These are phyloP conservation scores for Empis stercorea DNA, from an alignment of 2,888 invertebrate genomes.

Conservation along the genomic window DNA sequence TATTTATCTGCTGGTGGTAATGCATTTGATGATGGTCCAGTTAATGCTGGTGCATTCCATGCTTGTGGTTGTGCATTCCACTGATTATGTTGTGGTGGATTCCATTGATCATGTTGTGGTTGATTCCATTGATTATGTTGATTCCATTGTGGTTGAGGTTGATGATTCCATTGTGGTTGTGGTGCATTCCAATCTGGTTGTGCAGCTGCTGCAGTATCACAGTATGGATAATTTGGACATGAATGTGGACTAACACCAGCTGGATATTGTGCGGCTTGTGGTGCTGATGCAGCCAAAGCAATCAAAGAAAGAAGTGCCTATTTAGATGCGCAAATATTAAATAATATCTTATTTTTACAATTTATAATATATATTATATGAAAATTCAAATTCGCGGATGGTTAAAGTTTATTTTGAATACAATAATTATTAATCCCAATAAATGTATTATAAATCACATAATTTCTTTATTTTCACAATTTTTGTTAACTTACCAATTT, in stretches of 20 bases:
- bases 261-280: slow-evolving; percentile 37
- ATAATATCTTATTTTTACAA: too few relatives aligned
- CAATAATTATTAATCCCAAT: neutral
- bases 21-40: slow-evolving; percentile 16
- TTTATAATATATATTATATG: too few relatives aligned
- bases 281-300: slow-evolving; percentile 29
- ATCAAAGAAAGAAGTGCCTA: slow-evolving; percentile 29
- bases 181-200: slow-evolving; percentile 29
- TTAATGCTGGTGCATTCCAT: slow-evolving; percentile 20
- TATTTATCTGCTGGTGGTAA: slow-evolving; percentile 31
- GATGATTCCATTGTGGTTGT: slow-evolving; percentile 15
- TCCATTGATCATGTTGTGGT: slow-evolving; percentile 17
- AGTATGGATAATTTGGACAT: slow-evolving; percentile 40
- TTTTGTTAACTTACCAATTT: slow-evolving; percentile 32
- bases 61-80: slow-evolving; percentile 24
- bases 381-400: too few relatives aligned
- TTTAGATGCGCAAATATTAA: slow-evolving; percentile 10
- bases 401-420: too few relatives aligned
- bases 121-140: slow-evolving; percentile 15
- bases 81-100: slow-evolving; percentile 18
- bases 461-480: neutral
- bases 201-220: slow-evolving; percentile 38
- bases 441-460: neutral
- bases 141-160: slow-evolving; percentile 16
- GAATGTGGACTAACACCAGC: slow-evolving; percentile 38